Evolutionary conservation across 2,888 invertebrate species (phyloP), one percentile per base, ranked within the genome.

Genomic region (Sphecodes monilicornis): DNA sequence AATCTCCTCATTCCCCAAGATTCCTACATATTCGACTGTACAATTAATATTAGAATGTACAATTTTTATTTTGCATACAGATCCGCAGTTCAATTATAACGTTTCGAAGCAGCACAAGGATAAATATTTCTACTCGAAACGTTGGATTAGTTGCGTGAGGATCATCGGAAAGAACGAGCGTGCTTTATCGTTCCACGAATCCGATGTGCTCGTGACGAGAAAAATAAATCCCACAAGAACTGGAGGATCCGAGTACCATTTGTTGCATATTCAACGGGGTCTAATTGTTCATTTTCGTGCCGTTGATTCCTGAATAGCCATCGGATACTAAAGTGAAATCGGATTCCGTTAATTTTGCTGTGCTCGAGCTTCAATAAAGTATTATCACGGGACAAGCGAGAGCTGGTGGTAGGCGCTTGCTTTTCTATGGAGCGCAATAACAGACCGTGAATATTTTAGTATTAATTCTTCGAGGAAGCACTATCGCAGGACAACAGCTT

Each of bases 401-500:
- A 11, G 60, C 29, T n/a, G 60, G 60, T 57, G 26, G 26, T 26
- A 26, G 26, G 29, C 64, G 50, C 72, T 68, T 73, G n/a, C 68
- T 73, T 74, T 77, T 73, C 22, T 69, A 72, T 43, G 39, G 32
- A 64, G 36, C 73, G 50, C 69, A 72, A 84, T 70, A 64, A 69
- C 54, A 43, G 46, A 18, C 13, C 32, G 60, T 84, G 84, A 84
- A 84, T 84, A 69, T 84, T 78, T 84, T 43, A 78, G 73, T 73
- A 78, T 78, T 84, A 77, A 84, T 84, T 84, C 84, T 64, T 64
- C 36, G 36, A 43, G 64, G 69, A 57, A 60, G 60, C 68, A 46
- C 64, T 36, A 60, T 26, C 36, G 36, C 60, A 41, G 50, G 46
- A 74, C 84, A 84, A 74, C 68, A 69, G 77, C 84, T 84, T 84